Evolutionary conservation across 2,797 vertebrate species (phyloP), one percentile per base, ranked within the genome.

Genomic region (Galaxias olidus): DNA sequence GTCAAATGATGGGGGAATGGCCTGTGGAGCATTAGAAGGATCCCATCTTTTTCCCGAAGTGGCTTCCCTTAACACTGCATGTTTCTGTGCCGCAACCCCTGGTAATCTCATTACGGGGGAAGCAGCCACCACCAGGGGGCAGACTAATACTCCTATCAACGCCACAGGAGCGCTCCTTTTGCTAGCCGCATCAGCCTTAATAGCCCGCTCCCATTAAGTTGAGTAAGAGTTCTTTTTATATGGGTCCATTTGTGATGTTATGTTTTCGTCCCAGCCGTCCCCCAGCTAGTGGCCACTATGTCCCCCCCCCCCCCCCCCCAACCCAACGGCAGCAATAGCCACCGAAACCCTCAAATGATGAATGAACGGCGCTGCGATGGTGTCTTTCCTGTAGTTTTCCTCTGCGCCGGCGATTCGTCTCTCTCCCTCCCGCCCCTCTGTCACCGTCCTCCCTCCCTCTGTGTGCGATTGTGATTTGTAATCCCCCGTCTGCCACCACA

Each of bases 401-500:
- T 4, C 19, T 61, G 46, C 66, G 74, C 72, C 71, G 74, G 70
- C 58, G 68, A 72, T 79, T 8, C 4, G 59, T 85, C 73, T 49
- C 17, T 17, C 15, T 18, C 10, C 82, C 72, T 50, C 63, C 48
- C 52, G 12, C 78, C 76, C 74, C 17, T 66, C 63, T 17, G 61
- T 66, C 53, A 51, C 72, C 83, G 75, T 86, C 75, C 76, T 67
- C 60, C 66, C 14, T 19, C 17, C 40, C 46, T 41, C 15, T 55
- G 65, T 62, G 68, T 61, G 55, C 49, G 61, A 68, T 59, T 82
- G 79, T 82, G 73, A 77, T 77, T 84, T 78, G 67, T 87, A 77
- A 86, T 83, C 71, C 66, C 65, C 56, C 46, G 10, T 52, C 60
- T 56, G 54, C 47, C 71, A 61, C 75, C 84, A 80, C 89, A 99